Percentiles rank a stretch among this genome's conserved stretches.
Conservation (phyloP, 2,888 invertebrate species). For the Odontomyia ornata region DNA sequence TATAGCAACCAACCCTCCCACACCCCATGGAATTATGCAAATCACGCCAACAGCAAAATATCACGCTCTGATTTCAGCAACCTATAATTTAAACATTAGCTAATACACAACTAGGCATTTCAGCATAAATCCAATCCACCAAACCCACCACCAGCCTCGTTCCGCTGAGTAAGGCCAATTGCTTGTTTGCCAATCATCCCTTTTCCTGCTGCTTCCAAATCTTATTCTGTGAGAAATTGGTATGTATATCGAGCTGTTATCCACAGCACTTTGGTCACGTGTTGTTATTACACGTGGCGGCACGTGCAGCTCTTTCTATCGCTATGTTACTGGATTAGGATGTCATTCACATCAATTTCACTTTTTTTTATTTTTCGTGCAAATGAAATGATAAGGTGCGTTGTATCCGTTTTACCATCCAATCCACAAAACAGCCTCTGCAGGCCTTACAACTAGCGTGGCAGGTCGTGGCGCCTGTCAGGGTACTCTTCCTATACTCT, state of each 20-base stretch:
- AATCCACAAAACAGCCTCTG: too few species aligned
- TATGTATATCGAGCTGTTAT: conserved; percentile 53
- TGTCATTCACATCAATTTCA: conserved; percentile 53
- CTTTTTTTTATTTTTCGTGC: conserved; percentile 2
- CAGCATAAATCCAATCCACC: conserved; percentile 6
- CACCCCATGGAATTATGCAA: conserved; percentile 10
- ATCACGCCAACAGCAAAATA: conserved; percentile 35
- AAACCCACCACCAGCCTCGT: neutral
- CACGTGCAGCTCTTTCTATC: conserved; percentile 52
- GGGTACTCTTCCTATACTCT: neutral
- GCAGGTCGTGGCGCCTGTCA: neutral
- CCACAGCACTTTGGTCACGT: conserved; percentile 53
- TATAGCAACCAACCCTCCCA: too few species aligned
- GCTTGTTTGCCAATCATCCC: conserved; percentile 36
- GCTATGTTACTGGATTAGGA: conserved; percentile 53
- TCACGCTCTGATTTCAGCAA: conserved; percentile 37
- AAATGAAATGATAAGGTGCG: conserved; percentile 17
- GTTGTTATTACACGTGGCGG: conserved; percentile 52
- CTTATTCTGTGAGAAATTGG: conserved; percentile 23
- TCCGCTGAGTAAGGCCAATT: neutral
- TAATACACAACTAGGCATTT: conserved; percentile 24
- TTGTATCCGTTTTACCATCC: too few species aligned
- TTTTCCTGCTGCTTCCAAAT: neutral
- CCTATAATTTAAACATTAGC: conserved; percentile 43
- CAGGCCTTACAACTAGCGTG: neutral